These are phyloP conservation scores for Echinarachnius parma DNA, from an alignment of 53 echinoderm and acorn worm genomes.

Conservation along the genomic window DNA sequence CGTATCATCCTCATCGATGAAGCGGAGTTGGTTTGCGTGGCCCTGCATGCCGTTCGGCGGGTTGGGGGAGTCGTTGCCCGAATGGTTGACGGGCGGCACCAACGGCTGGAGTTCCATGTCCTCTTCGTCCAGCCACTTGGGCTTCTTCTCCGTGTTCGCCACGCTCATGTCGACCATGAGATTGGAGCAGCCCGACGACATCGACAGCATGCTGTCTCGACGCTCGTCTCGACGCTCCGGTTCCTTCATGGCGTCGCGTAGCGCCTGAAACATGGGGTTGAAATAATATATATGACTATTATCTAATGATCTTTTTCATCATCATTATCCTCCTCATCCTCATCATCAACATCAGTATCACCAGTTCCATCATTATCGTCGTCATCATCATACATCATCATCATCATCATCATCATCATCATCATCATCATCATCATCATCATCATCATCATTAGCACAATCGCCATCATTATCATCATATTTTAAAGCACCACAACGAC, in stretches of 20 bases:
- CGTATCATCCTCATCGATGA: conserved; percentile 88
- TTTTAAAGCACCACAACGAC: neutral
- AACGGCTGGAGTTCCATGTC: conserved; percentile 78
- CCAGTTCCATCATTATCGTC: neutral
- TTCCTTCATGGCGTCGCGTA: conserved; percentile 86
- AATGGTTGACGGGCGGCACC: conserved; percentile 56
- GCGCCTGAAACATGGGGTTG: conserved; percentile 64
- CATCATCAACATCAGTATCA: neutral
- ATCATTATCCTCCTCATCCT: neutral
- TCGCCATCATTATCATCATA: neutral
- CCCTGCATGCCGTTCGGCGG: conserved; percentile 68
- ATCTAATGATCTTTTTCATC: neutral
- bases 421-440: conserved; percentile 17
- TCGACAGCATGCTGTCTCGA: conserved; percentile 81
- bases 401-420: conserved; percentile 26
- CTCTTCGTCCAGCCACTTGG: conserved; percentile 78
- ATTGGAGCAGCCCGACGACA: conserved; percentile 85
- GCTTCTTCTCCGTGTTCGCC: conserved; percentile 57
- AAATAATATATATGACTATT: neutral
- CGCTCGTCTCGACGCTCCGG: conserved; percentile 67
- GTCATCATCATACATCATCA: conserved; percentile 25
- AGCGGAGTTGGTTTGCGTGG: conserved; percentile 78
- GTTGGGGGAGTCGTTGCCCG: too few species aligned
- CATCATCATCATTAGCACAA: neutral
- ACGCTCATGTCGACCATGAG: conserved; percentile 84